A percentile compares a stretch with the other conserved stretches of the same genome.
Evolutionary conservation across 2,797 vertebrate genomes (phyloP).

Genomic region (Enteromius thamalakanensis): DNA sequence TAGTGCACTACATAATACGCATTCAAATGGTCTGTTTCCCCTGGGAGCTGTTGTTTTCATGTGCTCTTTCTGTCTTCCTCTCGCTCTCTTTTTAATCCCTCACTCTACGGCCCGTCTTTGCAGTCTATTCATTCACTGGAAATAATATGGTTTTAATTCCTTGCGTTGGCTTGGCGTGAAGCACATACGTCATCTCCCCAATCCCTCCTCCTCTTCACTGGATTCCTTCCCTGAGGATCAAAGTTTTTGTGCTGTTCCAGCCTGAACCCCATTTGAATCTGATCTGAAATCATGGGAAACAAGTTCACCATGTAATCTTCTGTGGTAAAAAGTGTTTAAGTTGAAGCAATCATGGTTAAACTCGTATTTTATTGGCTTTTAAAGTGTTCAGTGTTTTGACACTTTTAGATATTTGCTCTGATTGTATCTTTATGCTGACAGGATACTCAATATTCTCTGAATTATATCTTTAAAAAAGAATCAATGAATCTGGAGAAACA

Average conservation of each 20-base stretch:
- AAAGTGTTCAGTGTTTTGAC: not conserved
- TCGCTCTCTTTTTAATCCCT: conserved; percentile 29
- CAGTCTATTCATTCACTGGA: conserved; percentile 54
- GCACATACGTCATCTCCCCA: conserved; percentile 36
- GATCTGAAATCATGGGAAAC: conserved; percentile 69
- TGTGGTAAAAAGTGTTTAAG: conserved; percentile 62
- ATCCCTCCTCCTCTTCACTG: conserved; percentile 37
- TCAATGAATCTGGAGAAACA: not conserved
- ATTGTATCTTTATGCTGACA: not conserved
- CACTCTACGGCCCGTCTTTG: conserved; percentile 25
- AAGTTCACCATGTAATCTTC: conserved; percentile 66
- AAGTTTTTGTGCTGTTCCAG: conserved; percentile 44
- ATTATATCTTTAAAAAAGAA: not conserved
- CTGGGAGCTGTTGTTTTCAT: conserved; percentile 24
- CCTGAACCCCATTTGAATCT: conserved; percentile 62
- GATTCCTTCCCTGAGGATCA: conserved; percentile 60
- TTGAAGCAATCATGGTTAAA: conserved; percentile 52
- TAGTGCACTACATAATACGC: conserved; percentile 16
- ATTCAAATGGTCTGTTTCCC: conserved; percentile 7
- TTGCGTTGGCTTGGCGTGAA: conserved; percentile 38
- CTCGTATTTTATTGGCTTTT: conserved; percentile 22
- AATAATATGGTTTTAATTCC: conserved; percentile 61
- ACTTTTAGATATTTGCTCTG: not conserved
- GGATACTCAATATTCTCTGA: not conserved
- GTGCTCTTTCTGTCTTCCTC: conserved; percentile 12